phyloP scores from a whole-genome alignment of 23 tunicate genomes.

The Halocynthia roretzi region DNA sequence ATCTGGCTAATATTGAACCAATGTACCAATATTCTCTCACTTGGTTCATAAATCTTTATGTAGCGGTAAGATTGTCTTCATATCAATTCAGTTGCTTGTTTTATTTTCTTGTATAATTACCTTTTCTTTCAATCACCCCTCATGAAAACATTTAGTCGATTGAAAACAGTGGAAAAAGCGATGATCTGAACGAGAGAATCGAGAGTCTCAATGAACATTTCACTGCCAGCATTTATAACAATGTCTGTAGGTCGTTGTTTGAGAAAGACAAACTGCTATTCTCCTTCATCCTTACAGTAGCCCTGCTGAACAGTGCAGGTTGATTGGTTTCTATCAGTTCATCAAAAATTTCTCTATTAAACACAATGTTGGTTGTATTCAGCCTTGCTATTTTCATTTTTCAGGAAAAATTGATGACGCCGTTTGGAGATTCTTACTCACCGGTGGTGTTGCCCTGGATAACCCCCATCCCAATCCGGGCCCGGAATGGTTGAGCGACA shows the following conservation, averaged over 20 bases:
- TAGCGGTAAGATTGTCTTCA: constrained; percentile 30
- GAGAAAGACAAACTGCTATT: constrained; percentile 93
- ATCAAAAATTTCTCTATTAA: background rate
- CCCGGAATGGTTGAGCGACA: constrained; percentile 89
- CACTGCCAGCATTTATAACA: constrained; percentile 89
- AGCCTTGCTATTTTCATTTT: background rate
- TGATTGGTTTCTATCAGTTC: background rate
- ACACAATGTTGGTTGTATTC: background rate
- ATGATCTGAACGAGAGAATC: constrained; percentile 59
- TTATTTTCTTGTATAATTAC: background rate
- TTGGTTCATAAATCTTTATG: constrained; percentile 88
- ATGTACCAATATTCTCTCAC: constrained; percentile 93
- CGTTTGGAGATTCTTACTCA: constrained; percentile 93
- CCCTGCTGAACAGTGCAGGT: constrained; percentile 77
- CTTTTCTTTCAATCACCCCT: background rate
- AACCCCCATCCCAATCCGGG: constrained; percentile 92
- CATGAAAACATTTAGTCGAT: constrained; percentile 37
- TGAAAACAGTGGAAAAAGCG: constrained; percentile 71
- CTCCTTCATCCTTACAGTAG: constrained; percentile 83
- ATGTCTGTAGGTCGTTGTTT: constrained; percentile 86
- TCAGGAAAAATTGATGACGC: constrained; percentile 82
- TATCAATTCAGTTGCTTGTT: background rate
- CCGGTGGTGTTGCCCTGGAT: constrained; percentile 93
- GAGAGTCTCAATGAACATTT: constrained; percentile 88
- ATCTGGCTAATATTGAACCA: constrained; percentile 91